phyloP scores from a whole-genome alignment of 2,888 invertebrate genomes.

The Hedya salicella region DNA sequence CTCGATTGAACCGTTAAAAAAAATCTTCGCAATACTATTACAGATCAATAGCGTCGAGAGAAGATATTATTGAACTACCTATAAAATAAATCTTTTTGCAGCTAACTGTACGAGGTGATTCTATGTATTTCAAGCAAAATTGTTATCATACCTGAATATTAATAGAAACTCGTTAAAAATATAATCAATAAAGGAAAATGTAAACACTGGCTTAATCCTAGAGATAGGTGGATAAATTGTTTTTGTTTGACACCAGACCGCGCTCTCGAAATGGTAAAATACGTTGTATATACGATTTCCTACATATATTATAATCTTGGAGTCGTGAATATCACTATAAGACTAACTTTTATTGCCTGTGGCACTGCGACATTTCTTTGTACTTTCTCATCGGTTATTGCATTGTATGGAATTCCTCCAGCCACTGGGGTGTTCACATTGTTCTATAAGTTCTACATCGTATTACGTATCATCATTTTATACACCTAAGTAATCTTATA shows the following conservation, averaged over 20 bases:
- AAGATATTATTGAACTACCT: no score
- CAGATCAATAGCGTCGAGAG: no score
- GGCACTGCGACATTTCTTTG: conserved; percentile 14
- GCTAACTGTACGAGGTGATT: no score
- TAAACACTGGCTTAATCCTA: background rate
- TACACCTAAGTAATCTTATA: no score
- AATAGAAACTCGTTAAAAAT: no score
- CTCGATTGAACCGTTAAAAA: no score
- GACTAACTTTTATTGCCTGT: conserved; percentile 31
- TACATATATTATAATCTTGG: conserved; percentile 10
- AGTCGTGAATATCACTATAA: conserved; percentile 8
- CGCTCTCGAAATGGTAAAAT: background rate
- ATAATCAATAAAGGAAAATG: background rate
- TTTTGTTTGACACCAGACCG: conserved; percentile 14
- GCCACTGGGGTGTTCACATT: conserved; percentile 6
- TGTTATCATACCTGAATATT: no score
- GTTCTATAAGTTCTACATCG: background rate
- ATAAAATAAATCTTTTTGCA: no score
- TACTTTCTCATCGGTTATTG: conserved; percentile 20
- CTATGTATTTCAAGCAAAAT: no score
- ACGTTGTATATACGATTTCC: background rate
- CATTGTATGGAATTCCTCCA: conserved; percentile 7
- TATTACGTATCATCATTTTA: no score
- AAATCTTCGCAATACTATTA: no score
- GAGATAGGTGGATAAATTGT: background rate